Base-by-base conservation (phyloP, 2,797 vertebrate species). In the Austrolebias charrua region DNA sequence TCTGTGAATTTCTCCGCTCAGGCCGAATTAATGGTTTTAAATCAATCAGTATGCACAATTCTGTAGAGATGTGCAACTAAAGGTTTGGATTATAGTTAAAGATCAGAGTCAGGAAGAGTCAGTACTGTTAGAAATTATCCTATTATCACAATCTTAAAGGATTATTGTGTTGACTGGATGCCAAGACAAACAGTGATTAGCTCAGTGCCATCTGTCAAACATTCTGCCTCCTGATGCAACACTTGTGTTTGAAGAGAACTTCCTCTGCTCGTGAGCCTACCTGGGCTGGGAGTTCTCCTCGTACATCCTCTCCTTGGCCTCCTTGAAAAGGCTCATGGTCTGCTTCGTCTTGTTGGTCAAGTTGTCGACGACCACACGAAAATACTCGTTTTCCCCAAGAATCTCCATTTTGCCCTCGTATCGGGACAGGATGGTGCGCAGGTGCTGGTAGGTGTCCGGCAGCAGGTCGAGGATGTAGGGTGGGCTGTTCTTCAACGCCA, bases 231-330 rank as follows among this genome's bases (percentile, higher is more conserved):
- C 16, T 24, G 12, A 38, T 10, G 35, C 11, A 40, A 40, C 38
- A 11, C 38, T 40, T 12, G 10, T 38, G 38, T 40, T 13, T 40
- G 2, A 40, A 40, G 38, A 40, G 13, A 11, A 40, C 38, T 13
- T 53, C 10, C 16, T 6, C 10, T 3, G 11, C 50, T 31, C 9
- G 0, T 5, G n/a, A 6, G 6, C 63, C 46, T 64, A 97, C 98
- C 97, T 97, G 61, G 96, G 96, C 87, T 99, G 98, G 2, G 98
- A 98, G 87, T 98, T 98, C 89, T 99, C 97, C 85, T 99, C 97
- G 0, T 94, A 99, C 97, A 99, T 99, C 81, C 95, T 83, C 54
- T 99, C 97, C 68, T 98, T 99, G 42, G 96, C 96, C 61, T 98
- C 96, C 73, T 99, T 99, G 82, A 99, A 99, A 24, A 99, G 94